Conservation (phyloP, 1,140 invertebrate species). For the Drosophila malerkotliana region DNA sequence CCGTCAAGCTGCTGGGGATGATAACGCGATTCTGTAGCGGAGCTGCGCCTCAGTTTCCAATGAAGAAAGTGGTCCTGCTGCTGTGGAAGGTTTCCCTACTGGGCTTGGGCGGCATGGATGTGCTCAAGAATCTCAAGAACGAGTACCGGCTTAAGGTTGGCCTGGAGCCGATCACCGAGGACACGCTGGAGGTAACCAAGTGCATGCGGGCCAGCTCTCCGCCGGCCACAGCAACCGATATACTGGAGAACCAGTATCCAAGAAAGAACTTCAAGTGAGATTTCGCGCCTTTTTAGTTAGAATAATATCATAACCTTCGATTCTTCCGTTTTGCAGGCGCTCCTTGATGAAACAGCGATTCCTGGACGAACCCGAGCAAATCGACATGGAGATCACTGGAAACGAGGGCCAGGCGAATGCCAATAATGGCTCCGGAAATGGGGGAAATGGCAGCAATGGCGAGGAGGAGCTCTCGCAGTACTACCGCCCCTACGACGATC, state of each 20-base stretch:
- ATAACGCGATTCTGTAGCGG: constrained; percentile 97
- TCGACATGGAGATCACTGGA: constrained; percentile 87
- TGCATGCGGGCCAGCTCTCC: constrained; percentile 97
- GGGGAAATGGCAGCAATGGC: constrained; percentile 72
- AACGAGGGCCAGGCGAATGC: constrained; percentile 64
- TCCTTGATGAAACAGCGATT: constrained; percentile 93
- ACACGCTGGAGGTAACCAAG: constrained; percentile 96
- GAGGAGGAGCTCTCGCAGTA: constrained; percentile 85
- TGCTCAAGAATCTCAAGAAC: constrained; percentile 90
- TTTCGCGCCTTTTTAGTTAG: not conserved
- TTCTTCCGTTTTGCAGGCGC: constrained; percentile 38
- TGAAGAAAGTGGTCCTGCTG: constrained; percentile 98
- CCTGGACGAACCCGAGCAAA: constrained; percentile 92
- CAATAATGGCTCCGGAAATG: constrained; percentile 56
- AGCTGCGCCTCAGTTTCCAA: constrained; percentile 97
- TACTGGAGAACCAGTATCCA: constrained; percentile 94
- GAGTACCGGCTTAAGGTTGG: constrained; percentile 89
- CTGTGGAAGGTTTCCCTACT: constrained; percentile 97
- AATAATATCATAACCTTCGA: not conserved
- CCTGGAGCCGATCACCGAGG: constrained; percentile 92
- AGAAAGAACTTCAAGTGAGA: constrained; percentile 87
- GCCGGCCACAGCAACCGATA: constrained; percentile 95
- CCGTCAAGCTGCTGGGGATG: constrained; percentile 96
- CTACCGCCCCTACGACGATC: constrained; percentile 85
- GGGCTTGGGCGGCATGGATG: constrained; percentile 94